Conservation (phyloP, 1,140 invertebrate genomes). For the Hypsibius dujardini region DNA sequence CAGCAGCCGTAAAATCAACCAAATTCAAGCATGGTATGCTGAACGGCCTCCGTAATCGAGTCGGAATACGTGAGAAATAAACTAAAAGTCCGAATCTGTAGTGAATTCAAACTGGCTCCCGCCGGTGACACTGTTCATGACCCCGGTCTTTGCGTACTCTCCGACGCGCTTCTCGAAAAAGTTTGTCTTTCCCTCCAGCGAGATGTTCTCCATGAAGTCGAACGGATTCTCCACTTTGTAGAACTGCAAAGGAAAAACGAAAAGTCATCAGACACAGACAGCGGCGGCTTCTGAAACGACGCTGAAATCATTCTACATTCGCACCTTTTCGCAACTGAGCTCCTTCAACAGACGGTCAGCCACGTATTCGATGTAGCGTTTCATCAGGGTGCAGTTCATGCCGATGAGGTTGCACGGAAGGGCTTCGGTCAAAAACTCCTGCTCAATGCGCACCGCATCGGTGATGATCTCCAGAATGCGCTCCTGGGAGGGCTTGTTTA, state of each 20-base stretch:
- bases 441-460: slow-evolving; percentile 87
- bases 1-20: too few relatives aligned
- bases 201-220: too few relatives aligned
- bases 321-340: slow-evolving; percentile 65
- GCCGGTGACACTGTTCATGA: too few relatives aligned
- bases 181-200: too few relatives aligned
- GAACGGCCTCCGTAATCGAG: too few relatives aligned
- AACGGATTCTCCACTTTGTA: slow-evolving; percentile 63
- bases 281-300: not conserved
- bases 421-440: slow-evolving; percentile 92
- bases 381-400: slow-evolving; percentile 93
- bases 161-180: too few relatives aligned
- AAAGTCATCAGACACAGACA: slow-evolving; percentile 1
- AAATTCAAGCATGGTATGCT: too few relatives aligned
- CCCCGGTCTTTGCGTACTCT: too few relatives aligned
- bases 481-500: slow-evolving; percentile 68
- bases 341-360: slow-evolving; percentile 81
- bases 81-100: too few relatives aligned
- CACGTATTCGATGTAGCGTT: slow-evolving; percentile 93
- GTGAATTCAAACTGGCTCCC: too few relatives aligned
- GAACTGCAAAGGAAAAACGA: slow-evolving; percentile 42
- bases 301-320: not conserved
- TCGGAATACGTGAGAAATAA: too few relatives aligned
- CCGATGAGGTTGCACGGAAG: slow-evolving; percentile 81
- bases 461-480: slow-evolving; percentile 63